phyloP scores from a whole-genome alignment of 2,888 invertebrate species.

The Caenorhabditis japonica region DNA sequence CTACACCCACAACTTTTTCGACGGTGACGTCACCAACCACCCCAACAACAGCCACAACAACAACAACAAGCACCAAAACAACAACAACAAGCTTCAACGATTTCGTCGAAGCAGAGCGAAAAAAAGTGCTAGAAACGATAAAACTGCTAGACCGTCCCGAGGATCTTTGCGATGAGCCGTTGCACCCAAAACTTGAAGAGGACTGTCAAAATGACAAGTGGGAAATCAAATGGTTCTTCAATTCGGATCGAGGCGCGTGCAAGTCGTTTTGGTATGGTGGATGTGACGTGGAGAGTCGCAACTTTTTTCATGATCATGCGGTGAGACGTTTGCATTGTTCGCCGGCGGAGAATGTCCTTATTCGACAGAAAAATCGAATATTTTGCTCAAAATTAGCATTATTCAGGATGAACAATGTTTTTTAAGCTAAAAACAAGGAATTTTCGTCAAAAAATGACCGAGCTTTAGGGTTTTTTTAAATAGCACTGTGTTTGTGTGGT shows the following conservation, averaged over 20 bases:
- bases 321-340: conserved; percentile 30
- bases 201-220: conserved; percentile 65
- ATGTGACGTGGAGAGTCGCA: conserved; percentile 61
- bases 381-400: too few species aligned
- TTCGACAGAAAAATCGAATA: too few species aligned
- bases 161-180: conserved; percentile 60
- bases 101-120: conserved; percentile 45
- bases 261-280: conserved; percentile 75
- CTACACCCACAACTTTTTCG: conserved; percentile 6
- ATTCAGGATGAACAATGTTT: too few species aligned
- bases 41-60: not conserved
- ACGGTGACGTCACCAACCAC: too few species aligned
- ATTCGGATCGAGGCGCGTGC: conserved; percentile 60
- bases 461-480: too few species aligned
- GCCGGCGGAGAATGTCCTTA: too few species aligned
- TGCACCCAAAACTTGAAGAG: conserved; percentile 64
- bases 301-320: conserved; percentile 60
- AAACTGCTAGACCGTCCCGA: conserved; percentile 40
- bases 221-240: conserved; percentile 61
- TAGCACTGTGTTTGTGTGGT: too few species aligned
- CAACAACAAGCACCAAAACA: not conserved
- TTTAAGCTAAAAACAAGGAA: too few species aligned
- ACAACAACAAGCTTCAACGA: conserved; percentile 31
- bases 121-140: conserved; percentile 46
- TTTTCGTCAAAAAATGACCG: too few species aligned